Evolutionary conservation across 1,140 invertebrate species (phyloP).

Genomic region (Dendrolimus punctatus): DNA sequence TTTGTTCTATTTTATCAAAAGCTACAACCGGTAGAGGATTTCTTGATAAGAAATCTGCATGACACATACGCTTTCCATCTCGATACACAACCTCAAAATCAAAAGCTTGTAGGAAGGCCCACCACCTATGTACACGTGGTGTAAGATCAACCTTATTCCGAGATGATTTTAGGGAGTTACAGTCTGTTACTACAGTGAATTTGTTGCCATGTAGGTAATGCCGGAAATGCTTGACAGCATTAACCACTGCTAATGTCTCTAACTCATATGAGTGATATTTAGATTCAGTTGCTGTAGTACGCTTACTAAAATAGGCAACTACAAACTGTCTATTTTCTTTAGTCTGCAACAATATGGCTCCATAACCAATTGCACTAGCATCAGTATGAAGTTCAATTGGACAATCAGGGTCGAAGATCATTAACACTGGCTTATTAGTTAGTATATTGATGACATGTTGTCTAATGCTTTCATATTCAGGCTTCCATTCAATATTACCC

Average conservation of each 20-base stretch:
- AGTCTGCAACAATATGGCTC: constrained; percentile 17
- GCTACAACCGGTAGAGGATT: constrained; percentile 13
- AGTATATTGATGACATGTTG: constrained; percentile 13
- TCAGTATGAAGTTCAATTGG: constrained; percentile 21
- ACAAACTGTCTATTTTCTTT: constrained; percentile 12
- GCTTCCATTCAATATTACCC: constrained; percentile 11
- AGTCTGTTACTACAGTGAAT: constrained; percentile 33
- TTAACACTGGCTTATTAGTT: constrained; percentile 17
- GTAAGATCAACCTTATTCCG: constrained; percentile 22
- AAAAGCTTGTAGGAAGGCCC: constrained; percentile 17
- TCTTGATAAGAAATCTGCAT: constrained; percentile 23
- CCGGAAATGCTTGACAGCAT: constrained; percentile 37
- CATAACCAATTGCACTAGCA: constrained; percentile 16
- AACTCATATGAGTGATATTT: constrained; percentile 40
- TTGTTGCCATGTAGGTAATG: constrained; percentile 34
- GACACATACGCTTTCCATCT: constrained; percentile 19
- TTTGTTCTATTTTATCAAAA: constrained; percentile 6
- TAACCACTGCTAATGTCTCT: constrained; percentile 37
- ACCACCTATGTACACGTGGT: constrained; percentile 40
- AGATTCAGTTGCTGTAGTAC: constrained; percentile 26
- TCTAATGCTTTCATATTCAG: constrained; percentile 12
- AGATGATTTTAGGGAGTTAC: constrained; percentile 19
- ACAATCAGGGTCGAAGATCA: constrained; percentile 14
- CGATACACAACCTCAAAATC: constrained; percentile 19
- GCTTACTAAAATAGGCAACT: constrained; percentile 32